A percentile compares a stretch with the other conserved stretches of the same genome.
These are phyloP conservation scores for Deroplatys truncata DNA, from an alignment of 2,888 invertebrate genomes.

Conservation along the genomic window DNA sequence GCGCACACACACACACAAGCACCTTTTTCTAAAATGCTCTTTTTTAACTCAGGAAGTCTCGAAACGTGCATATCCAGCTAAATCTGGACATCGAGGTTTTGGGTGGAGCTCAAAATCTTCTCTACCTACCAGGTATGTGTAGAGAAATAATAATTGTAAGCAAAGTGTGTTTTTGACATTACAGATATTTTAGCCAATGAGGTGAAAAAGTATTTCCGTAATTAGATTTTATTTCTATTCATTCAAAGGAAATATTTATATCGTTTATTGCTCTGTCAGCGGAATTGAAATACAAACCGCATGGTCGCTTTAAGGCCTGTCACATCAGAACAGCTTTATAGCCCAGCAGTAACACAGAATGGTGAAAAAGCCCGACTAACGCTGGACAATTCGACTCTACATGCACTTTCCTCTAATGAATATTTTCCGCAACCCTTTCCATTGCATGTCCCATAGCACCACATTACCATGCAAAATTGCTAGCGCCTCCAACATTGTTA, in stretches of 20 bases:
- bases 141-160: too few species aligned
- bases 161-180: too few species aligned
- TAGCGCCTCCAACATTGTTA: background rate
- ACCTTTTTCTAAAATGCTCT: too few species aligned
- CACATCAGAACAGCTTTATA: background rate
- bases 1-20: too few species aligned
- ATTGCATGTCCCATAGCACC: background rate
- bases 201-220: background rate
- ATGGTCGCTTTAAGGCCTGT: background rate
- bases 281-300: background rate
- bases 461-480: background rate
- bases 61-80: too few species aligned
- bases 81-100: too few species aligned
- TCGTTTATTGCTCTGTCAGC: background rate
- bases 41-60: too few species aligned
- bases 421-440: background rate
- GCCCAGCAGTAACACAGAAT: background rate
- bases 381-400: background rate
- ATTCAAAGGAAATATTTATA: background rate
- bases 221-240: background rate
- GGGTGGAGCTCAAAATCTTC: too few species aligned
- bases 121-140: too few species aligned
- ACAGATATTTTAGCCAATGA: too few species aligned
- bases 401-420: background rate
- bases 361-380: background rate